Base-by-base conservation (phyloP, 2,888 invertebrate genomes). In the Aphodius granarius region DNA sequence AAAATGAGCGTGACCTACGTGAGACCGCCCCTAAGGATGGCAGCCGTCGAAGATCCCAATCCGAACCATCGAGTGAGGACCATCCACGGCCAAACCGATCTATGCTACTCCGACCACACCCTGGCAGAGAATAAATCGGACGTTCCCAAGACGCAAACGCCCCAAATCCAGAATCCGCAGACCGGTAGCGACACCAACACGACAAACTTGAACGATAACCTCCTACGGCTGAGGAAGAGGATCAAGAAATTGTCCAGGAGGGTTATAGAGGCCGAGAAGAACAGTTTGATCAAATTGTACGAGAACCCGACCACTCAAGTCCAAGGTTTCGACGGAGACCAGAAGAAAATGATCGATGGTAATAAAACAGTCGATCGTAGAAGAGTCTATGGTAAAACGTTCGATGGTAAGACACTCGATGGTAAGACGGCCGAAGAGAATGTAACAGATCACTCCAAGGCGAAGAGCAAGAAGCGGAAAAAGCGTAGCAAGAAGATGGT, bases 61-160 rank as follows among this genome's bases (percentile, higher is more conserved):
- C 17, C 22, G 19, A 76, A 66, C 62, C 23, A 17, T 20, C 63
- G 72, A 20, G 70, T 74, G n/a, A 71, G 76, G 20, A 4, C 64
- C 63, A 74, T 73, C 65, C 76, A 72, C 63, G 74, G 72, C 20
- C 68, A 72, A 3, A 74, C 74, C 13, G 73, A 72, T 68, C 70
- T 74, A 18, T 74, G 73, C 63, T 70, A 23, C 13, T 68, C 63
- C 70, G 72, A 74, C 20, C 15, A 68, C 6, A 17, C 13, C 19
- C n/a, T 20, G 0, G 22, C 20, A 2, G n/a, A 17, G 6, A 20
- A 19, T 20, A 21, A 17, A 68, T 21, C n/a, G n/a, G 13, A 20
- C 16, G 20, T 68, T 15, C 66, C 15, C 18, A 15, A 43, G 43
- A 15, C 62, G 71, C 18, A 21, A 70, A n/a, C n/a, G n/a, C 15